Percentiles rank a stretch among this genome's conserved stretches.
Evolutionary conservation across 2,113 vertebrate genomes (phyloP).

Genomic region (Pomatorhinus ruficollis): DNA sequence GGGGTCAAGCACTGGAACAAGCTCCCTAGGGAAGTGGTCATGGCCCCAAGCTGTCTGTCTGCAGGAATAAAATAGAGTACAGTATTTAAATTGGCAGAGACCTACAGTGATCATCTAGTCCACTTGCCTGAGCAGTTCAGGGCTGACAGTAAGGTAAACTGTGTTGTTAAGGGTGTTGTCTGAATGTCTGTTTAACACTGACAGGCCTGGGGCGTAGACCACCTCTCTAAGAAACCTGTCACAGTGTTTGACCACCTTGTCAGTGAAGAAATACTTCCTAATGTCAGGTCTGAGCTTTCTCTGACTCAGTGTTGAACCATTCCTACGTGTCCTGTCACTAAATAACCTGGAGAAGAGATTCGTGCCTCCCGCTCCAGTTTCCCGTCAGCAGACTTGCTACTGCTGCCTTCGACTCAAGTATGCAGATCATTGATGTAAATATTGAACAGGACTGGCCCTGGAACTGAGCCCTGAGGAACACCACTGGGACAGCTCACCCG

Average conservation of each 20-base stretch:
- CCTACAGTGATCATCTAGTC: accelerated
- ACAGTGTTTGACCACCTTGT: background rate
- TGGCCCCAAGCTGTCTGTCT: background rate
- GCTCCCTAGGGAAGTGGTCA: background rate
- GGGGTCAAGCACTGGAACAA: background rate
- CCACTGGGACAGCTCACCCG: background rate
- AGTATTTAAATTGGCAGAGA: background rate
- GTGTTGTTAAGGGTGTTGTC: background rate
- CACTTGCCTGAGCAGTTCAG: background rate
- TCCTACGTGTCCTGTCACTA: background rate
- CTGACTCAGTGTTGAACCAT: accelerated
- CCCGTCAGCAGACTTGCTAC: background rate
- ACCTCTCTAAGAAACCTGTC: background rate
- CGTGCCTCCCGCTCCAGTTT: background rate
- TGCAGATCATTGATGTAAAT: background rate
- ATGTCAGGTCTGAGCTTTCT: background rate
- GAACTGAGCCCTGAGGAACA: background rate
- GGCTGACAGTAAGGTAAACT: background rate
- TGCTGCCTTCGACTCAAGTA: background rate
- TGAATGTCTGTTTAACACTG: background rate
- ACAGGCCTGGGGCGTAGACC: background rate
- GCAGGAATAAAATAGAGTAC: background rate
- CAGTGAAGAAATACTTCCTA: background rate
- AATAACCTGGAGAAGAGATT: background rate
- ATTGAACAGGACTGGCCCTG: background rate